phyloP scores from a whole-genome alignment of 2,113 vertebrate species.

The Caranx melampygus region DNA sequence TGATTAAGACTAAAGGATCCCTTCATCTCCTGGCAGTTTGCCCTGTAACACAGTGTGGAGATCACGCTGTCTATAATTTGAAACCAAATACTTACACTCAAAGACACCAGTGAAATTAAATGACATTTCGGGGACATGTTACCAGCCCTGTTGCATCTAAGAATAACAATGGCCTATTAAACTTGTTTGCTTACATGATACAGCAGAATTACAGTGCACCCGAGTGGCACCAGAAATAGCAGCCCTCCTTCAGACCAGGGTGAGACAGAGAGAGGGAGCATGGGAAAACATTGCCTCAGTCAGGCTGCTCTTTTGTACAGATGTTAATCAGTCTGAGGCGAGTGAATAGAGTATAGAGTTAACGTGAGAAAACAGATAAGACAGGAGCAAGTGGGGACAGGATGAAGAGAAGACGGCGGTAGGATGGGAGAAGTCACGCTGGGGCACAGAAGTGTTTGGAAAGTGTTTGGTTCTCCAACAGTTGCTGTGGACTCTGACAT shows the following conservation, averaged over 20 bases:
- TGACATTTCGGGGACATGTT: slow-evolving; percentile 51
- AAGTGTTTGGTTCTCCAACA: slow-evolving; percentile 18
- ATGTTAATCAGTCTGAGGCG: slow-evolving; percentile 29
- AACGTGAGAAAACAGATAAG: slow-evolving; percentile 27
- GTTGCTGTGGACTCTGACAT: slow-evolving; percentile 38
- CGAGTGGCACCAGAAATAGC: slow-evolving; percentile 63
- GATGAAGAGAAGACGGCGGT: slow-evolving; percentile 7
- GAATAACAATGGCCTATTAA: slow-evolving; percentile 77
- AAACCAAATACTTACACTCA: neutral
- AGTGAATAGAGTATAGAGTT: slow-evolving; percentile 12
- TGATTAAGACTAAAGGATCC: neutral
- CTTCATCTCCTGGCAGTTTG: neutral
- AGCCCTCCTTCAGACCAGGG: slow-evolving; percentile 22
- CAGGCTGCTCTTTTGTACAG: slow-evolving; percentile 9
- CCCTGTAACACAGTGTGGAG: neutral
- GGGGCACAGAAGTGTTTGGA: slow-evolving; percentile 13
- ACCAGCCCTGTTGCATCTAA: slow-evolving; percentile 71
- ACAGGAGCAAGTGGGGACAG: neutral
- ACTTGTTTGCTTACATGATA: slow-evolving; percentile 74
- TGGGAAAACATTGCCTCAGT: slow-evolving; percentile 55
- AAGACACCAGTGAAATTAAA: slow-evolving; percentile 16
- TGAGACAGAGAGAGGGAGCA: slow-evolving; percentile 50
- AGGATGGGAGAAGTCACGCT: neutral
- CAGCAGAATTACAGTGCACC: slow-evolving; percentile 61
- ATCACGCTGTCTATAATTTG: neutral